Evolutionary conservation across 2,888 invertebrate genomes (phyloP), one percentile per base, ranked within the genome.

Genomic region (Glaucopsyche alexis): DNA sequence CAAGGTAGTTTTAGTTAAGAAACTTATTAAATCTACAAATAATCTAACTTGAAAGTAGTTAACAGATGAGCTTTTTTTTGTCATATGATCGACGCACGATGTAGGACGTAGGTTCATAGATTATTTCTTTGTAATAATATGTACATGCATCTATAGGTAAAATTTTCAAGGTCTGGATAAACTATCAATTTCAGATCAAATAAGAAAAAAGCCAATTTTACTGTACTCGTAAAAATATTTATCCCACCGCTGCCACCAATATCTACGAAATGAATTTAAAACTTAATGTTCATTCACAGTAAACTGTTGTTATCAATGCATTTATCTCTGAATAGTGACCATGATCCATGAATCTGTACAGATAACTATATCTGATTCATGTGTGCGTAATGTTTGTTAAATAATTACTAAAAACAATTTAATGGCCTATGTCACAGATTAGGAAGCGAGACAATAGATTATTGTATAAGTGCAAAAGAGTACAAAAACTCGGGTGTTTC

Each of bases 271-370:
- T 29, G 29, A 29, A 11, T 11, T 55, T 11, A 9, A 9, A 60
- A 60, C 14, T 29, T 29, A 14, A 29, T 60, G 13, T 13, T 38
- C 14, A 60, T 60, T 60, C 14, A 60, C 7, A 29, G 29, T 60
- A 60, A 66, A 16, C 66, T 14, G 42, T 66, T 42, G 5, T 9
- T 66, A n/a, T 65, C 14, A 40, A 40, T 42, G 42, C 42, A 16
- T 42, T 40, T 66, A 66, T 66, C 66, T 42, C 1, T 55, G 19
- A 55, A 42, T 42, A 14, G n/a, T 66, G 66, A 16, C 66, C 66
- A 4, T 66, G 42, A 42, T 42, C 65, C 65, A 66, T 66, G 64
- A 65, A 65, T 65, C 14, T 40, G n/a, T 42, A 66, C 19, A 66
- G 16, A 66, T 66, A 66, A 42, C 66, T 42, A 16, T 13, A 16